Conservation (phyloP, 2,797 vertebrate species). For the Chaetophractus vellerosus region DNA sequence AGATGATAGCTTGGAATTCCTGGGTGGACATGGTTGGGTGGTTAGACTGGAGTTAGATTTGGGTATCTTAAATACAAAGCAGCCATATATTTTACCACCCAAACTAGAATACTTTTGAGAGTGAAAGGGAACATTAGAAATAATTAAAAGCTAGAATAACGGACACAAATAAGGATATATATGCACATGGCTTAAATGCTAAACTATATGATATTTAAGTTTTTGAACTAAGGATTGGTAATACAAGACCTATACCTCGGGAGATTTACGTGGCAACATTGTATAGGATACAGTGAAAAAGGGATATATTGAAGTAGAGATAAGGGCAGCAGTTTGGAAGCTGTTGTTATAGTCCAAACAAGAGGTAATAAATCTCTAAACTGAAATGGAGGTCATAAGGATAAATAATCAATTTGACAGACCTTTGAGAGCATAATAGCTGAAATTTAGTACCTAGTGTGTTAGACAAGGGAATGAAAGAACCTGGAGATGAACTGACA, state of each 20-base stretch:
- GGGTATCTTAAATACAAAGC: not conserved
- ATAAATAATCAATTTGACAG: too few relatives aligned
- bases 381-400: too few relatives aligned
- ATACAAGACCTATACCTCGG: not conserved
- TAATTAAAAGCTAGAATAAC: not conserved
- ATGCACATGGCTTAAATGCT: not conserved
- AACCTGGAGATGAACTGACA: not conserved
- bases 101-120: not conserved
- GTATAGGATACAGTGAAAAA: not conserved
- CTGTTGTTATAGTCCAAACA: not conserved
- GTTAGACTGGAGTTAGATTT: not conserved
- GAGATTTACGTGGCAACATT: not conserved
- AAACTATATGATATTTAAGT: not conserved
- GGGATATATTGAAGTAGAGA: not conserved
- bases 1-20: not conserved
- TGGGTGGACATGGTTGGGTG: not conserved
- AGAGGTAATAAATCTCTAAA: too few relatives aligned
- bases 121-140: too few relatives aligned
- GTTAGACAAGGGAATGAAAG: too few relatives aligned
- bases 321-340: not conserved
- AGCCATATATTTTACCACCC: not conserved
- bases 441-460: too few relatives aligned
- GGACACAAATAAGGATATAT: not conserved
- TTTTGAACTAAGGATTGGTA: not conserved
- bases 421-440: too few relatives aligned